These are phyloP conservation scores for Neolamprologus caudopunctatus DNA, from an alignment of 2,113 vertebrate genomes.

Conservation along the genomic window DNA sequence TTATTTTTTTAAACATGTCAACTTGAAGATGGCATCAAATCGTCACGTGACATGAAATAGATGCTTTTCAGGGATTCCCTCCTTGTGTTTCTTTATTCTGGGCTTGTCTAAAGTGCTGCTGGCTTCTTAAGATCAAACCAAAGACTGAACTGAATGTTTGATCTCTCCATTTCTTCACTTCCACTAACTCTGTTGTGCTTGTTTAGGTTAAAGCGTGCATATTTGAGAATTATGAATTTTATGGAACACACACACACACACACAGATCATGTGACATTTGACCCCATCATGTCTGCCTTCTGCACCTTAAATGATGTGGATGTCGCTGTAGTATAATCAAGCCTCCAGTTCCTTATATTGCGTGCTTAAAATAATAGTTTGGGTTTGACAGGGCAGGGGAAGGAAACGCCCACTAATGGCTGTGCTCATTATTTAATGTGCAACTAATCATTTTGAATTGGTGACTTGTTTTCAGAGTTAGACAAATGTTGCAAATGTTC, in stretches of 20 bases:
- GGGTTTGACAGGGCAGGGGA: neutral
- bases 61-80: conserved; percentile 53
- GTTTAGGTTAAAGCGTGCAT: neutral
- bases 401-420: neutral
- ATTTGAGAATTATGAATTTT: conserved; percentile 7
- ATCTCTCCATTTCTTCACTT: neutral
- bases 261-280: conserved; percentile 2
- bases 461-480: neutral
- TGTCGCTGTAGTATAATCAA: neutral
- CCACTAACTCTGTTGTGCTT: neutral
- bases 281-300: neutral
- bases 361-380: neutral
- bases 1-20: neutral
- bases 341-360: neutral
- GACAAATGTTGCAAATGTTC: neutral
- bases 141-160: conserved; percentile 41
- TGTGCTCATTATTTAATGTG: neutral
- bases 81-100: neutral
- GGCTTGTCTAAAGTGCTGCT: conserved; percentile 16
- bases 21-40: neutral
- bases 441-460: neutral
- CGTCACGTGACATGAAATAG: neutral
- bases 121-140: conserved; percentile 33
- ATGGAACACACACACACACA: neutral
- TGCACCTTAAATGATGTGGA: conserved; percentile 29